Evolutionary conservation across 2,797 vertebrate genomes (phyloP).

Genomic region (Enteromius viviparus): DNA sequence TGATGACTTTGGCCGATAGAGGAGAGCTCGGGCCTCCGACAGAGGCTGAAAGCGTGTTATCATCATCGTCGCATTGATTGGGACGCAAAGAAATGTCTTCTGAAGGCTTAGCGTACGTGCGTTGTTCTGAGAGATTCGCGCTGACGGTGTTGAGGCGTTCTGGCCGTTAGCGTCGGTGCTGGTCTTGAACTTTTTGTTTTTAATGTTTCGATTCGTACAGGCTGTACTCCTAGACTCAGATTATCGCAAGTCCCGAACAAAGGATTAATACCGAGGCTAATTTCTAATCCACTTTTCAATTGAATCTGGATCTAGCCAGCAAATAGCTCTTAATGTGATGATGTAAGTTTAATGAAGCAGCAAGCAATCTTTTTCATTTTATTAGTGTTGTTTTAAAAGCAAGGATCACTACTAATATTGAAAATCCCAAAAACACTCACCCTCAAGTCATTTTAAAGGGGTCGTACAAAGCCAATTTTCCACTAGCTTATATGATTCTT

Average conservation of each 20-base stretch:
- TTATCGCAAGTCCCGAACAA: conserved; percentile 27
- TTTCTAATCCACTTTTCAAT: conserved; percentile 38
- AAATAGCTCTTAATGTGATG: conserved; percentile 30
- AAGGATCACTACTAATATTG: neutral
- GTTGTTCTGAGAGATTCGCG: conserved; percentile 27
- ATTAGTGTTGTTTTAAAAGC: neutral
- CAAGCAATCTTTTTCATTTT: conserved; percentile 24
- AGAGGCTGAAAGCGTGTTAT: conserved; percentile 60
- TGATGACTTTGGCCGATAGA: conserved; percentile 66
- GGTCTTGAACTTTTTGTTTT: conserved; percentile 22
- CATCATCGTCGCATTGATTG: conserved; percentile 59
- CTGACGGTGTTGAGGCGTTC: conserved; percentile 30
- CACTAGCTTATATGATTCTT: too few relatives aligned
- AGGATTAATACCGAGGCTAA: conserved; percentile 27
- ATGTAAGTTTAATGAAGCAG: conserved; percentile 23
- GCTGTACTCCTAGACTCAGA: conserved; percentile 19
- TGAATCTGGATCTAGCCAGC: conserved; percentile 33
- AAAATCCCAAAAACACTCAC: neutral
- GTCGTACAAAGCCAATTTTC: too few relatives aligned
- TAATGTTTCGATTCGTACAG: neutral
- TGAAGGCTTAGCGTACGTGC: conserved; percentile 41
- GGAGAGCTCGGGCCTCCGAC: conserved; percentile 59
- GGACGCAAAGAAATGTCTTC: conserved; percentile 49
- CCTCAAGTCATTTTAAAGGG: neutral
- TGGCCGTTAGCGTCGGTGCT: neutral